phyloP scores from a whole-genome alignment of 30 jellyfish, hydroid and myxozoan species.

The Sanderia malayensis region DNA sequence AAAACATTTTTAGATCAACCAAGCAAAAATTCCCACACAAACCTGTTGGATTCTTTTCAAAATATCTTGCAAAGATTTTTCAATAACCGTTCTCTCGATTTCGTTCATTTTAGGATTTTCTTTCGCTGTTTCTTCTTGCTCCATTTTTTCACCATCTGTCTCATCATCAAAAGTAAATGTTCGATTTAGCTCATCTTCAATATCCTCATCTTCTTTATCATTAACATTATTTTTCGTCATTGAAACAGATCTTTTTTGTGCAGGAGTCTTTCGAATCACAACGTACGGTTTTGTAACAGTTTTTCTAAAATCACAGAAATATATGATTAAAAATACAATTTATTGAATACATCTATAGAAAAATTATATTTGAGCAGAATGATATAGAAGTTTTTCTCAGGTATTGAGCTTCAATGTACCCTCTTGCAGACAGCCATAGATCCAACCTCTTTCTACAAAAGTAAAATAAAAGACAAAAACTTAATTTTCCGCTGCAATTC shows the following conservation, averaged over 20 bases:
- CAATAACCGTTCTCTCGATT: constrained; percentile 40
- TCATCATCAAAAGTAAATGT: constrained; percentile 50
- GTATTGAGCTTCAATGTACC: too few relatives aligned
- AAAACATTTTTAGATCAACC: too few relatives aligned
- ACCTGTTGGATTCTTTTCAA: constrained; percentile 30
- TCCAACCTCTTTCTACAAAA: constrained; percentile 65
- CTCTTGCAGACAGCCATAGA: constrained; percentile 63
- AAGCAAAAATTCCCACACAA: too few relatives aligned
- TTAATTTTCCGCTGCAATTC: too few relatives aligned
- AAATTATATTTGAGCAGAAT: too few relatives aligned
- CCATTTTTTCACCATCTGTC: constrained; percentile 15
- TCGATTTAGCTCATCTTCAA: constrained; percentile 16
- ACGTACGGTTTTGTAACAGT: constrained; percentile 57
- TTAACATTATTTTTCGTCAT: constrained; percentile 8
- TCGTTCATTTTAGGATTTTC: constrained; percentile 46
- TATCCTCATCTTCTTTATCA: constrained; percentile 16
- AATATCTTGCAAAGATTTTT: constrained; percentile 40
- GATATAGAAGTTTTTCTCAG: too few relatives aligned
- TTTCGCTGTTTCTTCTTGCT: constrained; percentile 10
- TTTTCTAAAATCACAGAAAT: constrained; percentile 13
- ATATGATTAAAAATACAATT: background rate
- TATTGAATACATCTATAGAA: background rate
- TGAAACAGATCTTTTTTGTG: constrained; percentile 6
- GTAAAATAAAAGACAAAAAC: background rate
- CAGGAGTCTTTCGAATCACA: constrained; percentile 40